Base-by-base conservation (phyloP, 2,113 vertebrate species). In the Rhombomys opimus region DNA sequence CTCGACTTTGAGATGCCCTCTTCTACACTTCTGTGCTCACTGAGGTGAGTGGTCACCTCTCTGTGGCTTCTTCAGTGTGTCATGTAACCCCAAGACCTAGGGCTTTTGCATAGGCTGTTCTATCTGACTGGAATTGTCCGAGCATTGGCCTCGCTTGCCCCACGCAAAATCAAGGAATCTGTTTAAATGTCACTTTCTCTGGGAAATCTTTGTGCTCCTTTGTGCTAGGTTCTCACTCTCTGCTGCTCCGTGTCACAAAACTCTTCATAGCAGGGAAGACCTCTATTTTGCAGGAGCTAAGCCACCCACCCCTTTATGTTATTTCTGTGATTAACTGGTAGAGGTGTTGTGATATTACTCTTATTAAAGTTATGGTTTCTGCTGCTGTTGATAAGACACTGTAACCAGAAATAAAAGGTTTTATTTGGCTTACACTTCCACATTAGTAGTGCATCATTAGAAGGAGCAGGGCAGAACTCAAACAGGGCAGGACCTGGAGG, bases 131-230 rank as follows among this genome's bases (percentile, higher is more conserved):
- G 35, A 75, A 78, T 25, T 86, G 93, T 65, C 57, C 90, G 81
- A 88, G 63, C 52, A 61, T 65, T 89, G 86, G 23, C 63, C 52
- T 68, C 88, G 15, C 15, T 82, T 10, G 86, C 27, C 22, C 78
- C 30, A 59, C 8, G 89, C 85, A 89, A 92, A 95, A 84, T 82
- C 70, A 94, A 90, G 32, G n/a, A 4, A 46, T 87, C 57, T 38
- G 52, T 67, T 91, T 91, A 75, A 95, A 84, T 76, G 86, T 94
- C 87, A 82, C 23, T 90, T 91, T 70, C 38, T 76, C 52, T 94
- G 72, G 59, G 67, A 88, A 95, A 54, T 17, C 20, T 86, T 93
- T 91, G 32, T 92, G 9, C 61, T 94, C 4, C 23, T 18, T 18
- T 35, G 57, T 38, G 30, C 5, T 35, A 81, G 61, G 6, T 32